Evolutionary conservation across 1,140 invertebrate species (phyloP).

Genomic region (Macrocentrus cingulum): DNA sequence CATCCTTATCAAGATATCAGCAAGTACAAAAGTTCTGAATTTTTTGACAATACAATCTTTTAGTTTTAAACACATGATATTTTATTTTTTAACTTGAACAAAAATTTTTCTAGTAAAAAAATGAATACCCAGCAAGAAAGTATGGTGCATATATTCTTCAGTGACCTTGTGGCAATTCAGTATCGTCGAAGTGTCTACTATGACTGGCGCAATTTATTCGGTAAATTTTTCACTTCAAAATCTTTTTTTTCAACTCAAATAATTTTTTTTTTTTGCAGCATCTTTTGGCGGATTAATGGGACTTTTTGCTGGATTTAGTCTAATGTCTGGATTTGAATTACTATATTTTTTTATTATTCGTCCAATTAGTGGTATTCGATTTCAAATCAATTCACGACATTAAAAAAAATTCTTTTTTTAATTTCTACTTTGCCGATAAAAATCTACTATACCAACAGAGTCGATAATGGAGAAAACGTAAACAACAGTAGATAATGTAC

Average conservation of each 20-base stretch:
- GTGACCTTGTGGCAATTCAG: conserved; percentile 41
- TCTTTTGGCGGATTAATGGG: conserved; percentile 69
- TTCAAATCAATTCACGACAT: no score
- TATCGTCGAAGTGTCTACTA: conserved; percentile 39
- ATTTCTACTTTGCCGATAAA: no score
- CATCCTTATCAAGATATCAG: no score
- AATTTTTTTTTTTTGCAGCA: conserved; percentile 60
- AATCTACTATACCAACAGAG: no score
- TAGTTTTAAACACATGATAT: no score
- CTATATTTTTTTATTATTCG: conserved; percentile 65
- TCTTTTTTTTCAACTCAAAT: no score
- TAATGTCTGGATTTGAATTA: conserved; percentile 69
- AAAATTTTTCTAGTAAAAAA: conserved; percentile 24
- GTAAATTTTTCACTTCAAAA: conserved; percentile 29
- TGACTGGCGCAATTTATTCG: conserved; percentile 45
- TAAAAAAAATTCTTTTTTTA: no score
- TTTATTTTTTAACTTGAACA: no score
- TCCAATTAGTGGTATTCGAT: conserved; percentile 50
- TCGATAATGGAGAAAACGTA: no score
- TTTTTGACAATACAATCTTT: no score
- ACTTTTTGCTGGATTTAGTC: conserved; percentile 68
- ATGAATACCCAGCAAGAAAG: conserved; percentile 29
- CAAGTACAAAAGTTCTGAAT: no score
- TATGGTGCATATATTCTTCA: conserved; percentile 46
- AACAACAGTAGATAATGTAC: no score